These are phyloP conservation scores for Whitmania pigra DNA, from an alignment of 1,140 invertebrate species.

Conservation along the genomic window DNA sequence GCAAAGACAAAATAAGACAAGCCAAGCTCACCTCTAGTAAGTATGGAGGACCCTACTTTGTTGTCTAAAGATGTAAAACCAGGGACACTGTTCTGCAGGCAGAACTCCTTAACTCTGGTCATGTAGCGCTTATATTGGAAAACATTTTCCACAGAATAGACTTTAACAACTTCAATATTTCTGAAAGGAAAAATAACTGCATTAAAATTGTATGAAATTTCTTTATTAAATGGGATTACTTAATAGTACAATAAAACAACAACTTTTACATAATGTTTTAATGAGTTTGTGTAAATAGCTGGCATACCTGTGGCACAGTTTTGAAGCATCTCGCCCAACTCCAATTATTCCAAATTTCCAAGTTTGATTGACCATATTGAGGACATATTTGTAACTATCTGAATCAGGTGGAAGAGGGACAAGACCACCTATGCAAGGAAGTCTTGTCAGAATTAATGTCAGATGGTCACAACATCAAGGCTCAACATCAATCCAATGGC, in stretches of 20 bases:
- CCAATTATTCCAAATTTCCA: not conserved
- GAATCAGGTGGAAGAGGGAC: too few species aligned
- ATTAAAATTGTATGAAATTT: not conserved
- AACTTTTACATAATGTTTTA: too few species aligned
- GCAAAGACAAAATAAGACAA: too few species aligned
- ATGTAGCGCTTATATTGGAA: constrained; percentile 1
- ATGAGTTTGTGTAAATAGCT: not conserved
- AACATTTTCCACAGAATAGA: constrained; percentile 1
- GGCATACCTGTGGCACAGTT: not conserved
- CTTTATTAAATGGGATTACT: not conserved
- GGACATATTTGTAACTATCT: too few species aligned
- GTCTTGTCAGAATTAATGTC: too few species aligned
- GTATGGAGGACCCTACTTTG: too few species aligned
- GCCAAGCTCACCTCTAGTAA: too few species aligned
- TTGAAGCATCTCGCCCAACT: not conserved
- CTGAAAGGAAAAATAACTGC: not conserved
- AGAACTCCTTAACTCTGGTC: constrained; percentile 2
- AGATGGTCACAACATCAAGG: too few species aligned
- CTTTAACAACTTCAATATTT: not conserved
- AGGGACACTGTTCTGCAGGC: not conserved
- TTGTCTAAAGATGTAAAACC: too few species aligned
- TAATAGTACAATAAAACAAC: too few species aligned
- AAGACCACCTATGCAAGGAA: too few species aligned
- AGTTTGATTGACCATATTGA: not conserved
- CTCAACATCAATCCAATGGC: too few species aligned